Base-by-base conservation (phyloP, 2,113 vertebrate species). In the Oophaga pumilio region DNA sequence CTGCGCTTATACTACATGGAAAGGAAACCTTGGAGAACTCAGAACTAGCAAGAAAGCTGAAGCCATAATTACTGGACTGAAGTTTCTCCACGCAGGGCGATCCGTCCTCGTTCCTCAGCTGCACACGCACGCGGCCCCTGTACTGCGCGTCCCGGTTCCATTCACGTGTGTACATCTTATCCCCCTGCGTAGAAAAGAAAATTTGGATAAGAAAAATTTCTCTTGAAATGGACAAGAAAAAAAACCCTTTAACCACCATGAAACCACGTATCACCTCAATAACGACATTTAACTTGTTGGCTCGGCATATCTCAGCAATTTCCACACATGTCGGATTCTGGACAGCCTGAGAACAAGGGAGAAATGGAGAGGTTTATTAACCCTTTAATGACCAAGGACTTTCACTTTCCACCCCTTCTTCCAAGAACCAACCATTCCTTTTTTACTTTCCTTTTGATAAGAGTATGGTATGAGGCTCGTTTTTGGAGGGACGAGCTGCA, bases 241-340 rank as follows among this genome's bases (percentile, higher is more conserved):
- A 53, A 13, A 62, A 24, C 20, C 14, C 64, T 5, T 2, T 22
- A 24, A 74, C 5, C 13, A 28, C 10, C 3, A 43, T 83, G n/a
- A 76, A 50, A 56, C 76, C 5, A 6, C 0, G 7, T 26, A 68
- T 87, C 94, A 97, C 96, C 97, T 99, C 97, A 60, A 99, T 64
- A 56, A 95, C 93, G 20, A 96, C 97, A 8, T 97, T 98, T 89
- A 98, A 91, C 90, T 97, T 97, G 80, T 96, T 95, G 2, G 97
- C 97, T 76, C 93, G 93, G 86, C 98, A 95, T 0, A 99, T 97
- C 90, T 99, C 97, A 84, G 95, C 94, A 91, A 99, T 99, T 94
- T 99, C 98, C 0, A 94, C 91, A 90, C 97, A 97, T 0, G 98
- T 97, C 4, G 98, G 98, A 87, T 99, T 99, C 93, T 99, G 98